phyloP scores from a whole-genome alignment of 2,888 invertebrate genomes.

The Eupithecia exiguata region DNA sequence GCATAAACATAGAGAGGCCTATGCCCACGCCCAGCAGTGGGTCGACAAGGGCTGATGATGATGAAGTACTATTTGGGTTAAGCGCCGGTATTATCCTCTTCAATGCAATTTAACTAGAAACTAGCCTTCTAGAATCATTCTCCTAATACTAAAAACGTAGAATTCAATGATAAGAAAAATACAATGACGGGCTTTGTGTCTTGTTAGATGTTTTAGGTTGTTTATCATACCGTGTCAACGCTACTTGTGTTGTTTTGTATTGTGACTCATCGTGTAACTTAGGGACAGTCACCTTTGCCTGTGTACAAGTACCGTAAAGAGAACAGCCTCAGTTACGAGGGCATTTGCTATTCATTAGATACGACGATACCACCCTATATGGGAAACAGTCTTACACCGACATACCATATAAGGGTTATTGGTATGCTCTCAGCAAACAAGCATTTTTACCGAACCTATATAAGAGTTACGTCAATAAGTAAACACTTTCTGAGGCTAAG shows the following conservation, averaged over 20 bases:
- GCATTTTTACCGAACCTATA: conserved; percentile 55
- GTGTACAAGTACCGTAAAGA: conserved; percentile 55
- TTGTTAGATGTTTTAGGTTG: conserved; percentile 15
- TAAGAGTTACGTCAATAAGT: conserved; percentile 64
- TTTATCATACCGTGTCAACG: conserved; percentile 13
- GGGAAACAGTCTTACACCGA: conserved; percentile 64
- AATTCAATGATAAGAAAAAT: background rate
- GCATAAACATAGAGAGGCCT: too few relatives aligned
- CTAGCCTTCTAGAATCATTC: background rate
- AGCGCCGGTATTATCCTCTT: background rate
- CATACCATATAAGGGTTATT: conserved; percentile 62
- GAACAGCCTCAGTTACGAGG: conserved; percentile 62
- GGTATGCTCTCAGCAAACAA: conserved; percentile 57
- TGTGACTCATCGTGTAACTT: conserved; percentile 40
- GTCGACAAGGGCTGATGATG: too few relatives aligned
- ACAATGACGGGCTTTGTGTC: background rate
- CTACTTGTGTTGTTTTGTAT: conserved; percentile 11
- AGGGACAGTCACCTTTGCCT: conserved; percentile 54
- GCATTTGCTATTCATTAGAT: conserved; percentile 76
- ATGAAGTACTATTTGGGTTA: too few relatives aligned
- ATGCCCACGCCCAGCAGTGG: too few relatives aligned
- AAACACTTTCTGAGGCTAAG: conserved; percentile 23
- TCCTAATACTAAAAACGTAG: background rate
- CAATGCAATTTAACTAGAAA: background rate
- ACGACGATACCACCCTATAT: conserved; percentile 69